Conservation (phyloP, 2,113 vertebrate genomes). For the Spea multiplicata region DNA sequence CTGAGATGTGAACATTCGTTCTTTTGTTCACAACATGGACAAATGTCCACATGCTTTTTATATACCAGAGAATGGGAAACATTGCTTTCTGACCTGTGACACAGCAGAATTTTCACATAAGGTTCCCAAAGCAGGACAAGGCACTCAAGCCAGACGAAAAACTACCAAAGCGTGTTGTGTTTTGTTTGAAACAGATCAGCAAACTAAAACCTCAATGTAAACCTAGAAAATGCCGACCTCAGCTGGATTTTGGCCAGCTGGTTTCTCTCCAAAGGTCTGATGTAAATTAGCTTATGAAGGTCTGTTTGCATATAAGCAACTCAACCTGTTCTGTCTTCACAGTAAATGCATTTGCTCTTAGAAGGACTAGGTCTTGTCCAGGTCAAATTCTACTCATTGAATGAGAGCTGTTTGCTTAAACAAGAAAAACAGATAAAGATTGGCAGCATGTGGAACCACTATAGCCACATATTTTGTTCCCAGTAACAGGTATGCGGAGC, state of each 20-base stretch:
- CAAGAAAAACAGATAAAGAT: no score
- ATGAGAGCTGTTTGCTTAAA: no score
- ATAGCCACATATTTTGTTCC: no score
- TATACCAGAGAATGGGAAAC: background rate
- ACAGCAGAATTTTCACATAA: background rate
- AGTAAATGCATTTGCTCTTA: background rate
- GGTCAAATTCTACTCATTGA: background rate
- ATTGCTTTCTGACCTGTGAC: background rate
- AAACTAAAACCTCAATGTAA: slow-evolving; percentile 22
- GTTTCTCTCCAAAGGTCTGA: slow-evolving; percentile 14
- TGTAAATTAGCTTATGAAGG: slow-evolving; percentile 5
- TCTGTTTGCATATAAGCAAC: background rate
- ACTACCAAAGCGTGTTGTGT: slow-evolving; percentile 23
- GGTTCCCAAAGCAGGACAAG: background rate
- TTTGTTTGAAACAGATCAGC: slow-evolving; percentile 29
- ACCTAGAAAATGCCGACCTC: slow-evolving; percentile 29
- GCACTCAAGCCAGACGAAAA: background rate
- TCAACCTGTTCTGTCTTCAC: background rate
- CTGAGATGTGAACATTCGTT: no score
- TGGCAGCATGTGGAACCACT: no score
- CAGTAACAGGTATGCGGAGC: no score
- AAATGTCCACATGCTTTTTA: background rate
- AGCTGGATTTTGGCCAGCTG: slow-evolving; percentile 31
- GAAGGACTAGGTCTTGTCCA: background rate
- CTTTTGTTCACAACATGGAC: no score